Evolutionary conservation across 2,113 vertebrate genomes (phyloP), one percentile per base, ranked within the genome.

Genomic region (Trochalopteron elliotii): DNA sequence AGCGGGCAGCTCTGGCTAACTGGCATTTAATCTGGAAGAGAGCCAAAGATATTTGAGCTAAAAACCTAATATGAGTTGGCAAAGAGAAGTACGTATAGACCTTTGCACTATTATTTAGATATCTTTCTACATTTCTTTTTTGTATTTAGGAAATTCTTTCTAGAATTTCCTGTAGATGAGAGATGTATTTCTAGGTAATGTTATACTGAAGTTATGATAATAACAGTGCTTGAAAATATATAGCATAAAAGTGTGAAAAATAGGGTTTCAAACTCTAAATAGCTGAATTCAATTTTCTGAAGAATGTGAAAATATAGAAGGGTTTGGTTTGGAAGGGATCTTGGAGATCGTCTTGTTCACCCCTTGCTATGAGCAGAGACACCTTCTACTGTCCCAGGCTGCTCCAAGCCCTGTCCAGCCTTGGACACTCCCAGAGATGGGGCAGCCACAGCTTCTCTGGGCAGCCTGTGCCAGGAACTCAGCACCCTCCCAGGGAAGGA

Each of bases 21-120:
- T 98, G 98, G 98, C 98, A 99, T 99, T 99, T 99, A 98, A 97
- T 98, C 98, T 98, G 98, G 98, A 99, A 83, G 68, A 84, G 83
- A 93, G 98, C 98, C 97, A 98, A 98, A 97, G 96, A 98, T 98
- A 98, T 96, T 98, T 97, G 97, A 98, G 94, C 79, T 94, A 94
- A 97, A 97, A 97, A 92, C 93, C 92, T 97, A 98, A 98, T 97
- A 88, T 64, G 97, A 98, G 92, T 95, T 98, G 98, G 98, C 97
- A 98, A 98, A 98, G 98, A 85, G 89, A 93, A 97, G 85, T 88
- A 90, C 11, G 47, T 37, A 52, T 56, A 86, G 96, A 95, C 93
- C 93, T 97, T 97, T 92, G 93, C 89, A 86, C 78, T 88, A 30
- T 95, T 88, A 76, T 89, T 79, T 39, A 77, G 94, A 35, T 69